Base-by-base conservation (phyloP, 92 coral and sea anemone genomes). In the Porites evermanni region DNA sequence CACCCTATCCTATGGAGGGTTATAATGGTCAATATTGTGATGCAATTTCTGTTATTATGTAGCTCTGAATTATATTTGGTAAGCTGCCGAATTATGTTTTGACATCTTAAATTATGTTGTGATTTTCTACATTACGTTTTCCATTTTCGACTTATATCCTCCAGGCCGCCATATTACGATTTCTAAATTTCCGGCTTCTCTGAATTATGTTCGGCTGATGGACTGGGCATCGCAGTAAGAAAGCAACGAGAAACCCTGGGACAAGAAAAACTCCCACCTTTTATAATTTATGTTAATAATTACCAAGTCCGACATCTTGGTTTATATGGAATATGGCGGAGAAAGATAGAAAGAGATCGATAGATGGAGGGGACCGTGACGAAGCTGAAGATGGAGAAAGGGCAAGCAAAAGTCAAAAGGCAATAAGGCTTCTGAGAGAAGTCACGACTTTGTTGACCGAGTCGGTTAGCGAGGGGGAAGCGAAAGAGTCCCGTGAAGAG, bases 1-100 rank as follows among this genome's bases (percentile, higher is more conserved):
- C 86, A 81, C 67, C 86, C 86, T 11, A 60, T 70, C 67, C 65
- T 69, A 69, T 69, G 73, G 19, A 69, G 73, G 32, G 73, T 69
- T 69, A 23, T 69, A n/a, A 69, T 53, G 73, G 73, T 69, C 73
- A 69, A 69, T 44, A 72, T 72, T 72, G 51, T 72, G 76, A 44
- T 72, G 47, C 13, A 20, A 8, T 44, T 44, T 72, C 51, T 72
- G 64, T 12, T 59, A 59, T 12, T 59, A 17, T 59, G 64, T 59
- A 12, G 17, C 1, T 59, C 17, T 4, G 23, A 11, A 72, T 72
- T 72, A 72, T 72, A 47, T 72, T 71, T 26, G 6, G 58, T 19
- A 71, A 71, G 32, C 32, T 16, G 76, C 76, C 51, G 21, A 71
- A 72, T 72, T 47, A 72, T 44, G 76, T 72, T 72, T 44, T 72